Conservation (phyloP, 2,113 vertebrate species). For the Ailuropoda melanoleuca region DNA sequence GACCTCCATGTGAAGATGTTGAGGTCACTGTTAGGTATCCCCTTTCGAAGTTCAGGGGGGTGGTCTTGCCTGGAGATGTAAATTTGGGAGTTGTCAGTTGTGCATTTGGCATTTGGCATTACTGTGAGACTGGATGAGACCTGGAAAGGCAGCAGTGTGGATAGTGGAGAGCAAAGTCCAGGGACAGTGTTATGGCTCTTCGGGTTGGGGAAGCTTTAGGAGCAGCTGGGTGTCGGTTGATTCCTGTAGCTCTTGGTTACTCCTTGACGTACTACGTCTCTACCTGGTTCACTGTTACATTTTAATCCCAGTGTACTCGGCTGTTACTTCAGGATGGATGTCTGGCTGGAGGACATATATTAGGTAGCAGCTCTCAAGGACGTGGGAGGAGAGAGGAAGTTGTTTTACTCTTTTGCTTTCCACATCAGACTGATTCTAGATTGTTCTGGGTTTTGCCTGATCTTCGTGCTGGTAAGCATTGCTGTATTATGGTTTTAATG, state of each 20-base stretch:
- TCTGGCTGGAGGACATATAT: not conserved
- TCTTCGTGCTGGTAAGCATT: not conserved
- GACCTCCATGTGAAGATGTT: not conserved
- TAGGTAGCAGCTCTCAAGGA: not conserved
- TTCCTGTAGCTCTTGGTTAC: not conserved
- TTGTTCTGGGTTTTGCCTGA: not conserved
- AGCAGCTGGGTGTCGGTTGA: not conserved
- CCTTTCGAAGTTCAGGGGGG: not conserved
- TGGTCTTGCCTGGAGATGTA: not conserved
- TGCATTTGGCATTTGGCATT: not conserved
- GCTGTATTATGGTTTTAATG: not conserved
- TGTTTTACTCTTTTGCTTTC: not conserved
- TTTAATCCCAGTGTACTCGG: not conserved
- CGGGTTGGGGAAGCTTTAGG: not conserved
- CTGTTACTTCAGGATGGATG: not conserved
- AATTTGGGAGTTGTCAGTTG: not conserved
- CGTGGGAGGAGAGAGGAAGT: not conserved
- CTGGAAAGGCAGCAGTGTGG: not conserved
- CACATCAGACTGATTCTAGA: not conserved
- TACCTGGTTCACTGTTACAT: not conserved
- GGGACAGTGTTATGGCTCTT: not conserved
- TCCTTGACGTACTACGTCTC: not conserved
- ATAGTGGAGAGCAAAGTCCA: not conserved
- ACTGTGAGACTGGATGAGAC: not conserved
- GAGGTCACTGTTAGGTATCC: not conserved